Conservation (phyloP, 2,113 vertebrate genomes). For the Entelurus aequoreus region DNA sequence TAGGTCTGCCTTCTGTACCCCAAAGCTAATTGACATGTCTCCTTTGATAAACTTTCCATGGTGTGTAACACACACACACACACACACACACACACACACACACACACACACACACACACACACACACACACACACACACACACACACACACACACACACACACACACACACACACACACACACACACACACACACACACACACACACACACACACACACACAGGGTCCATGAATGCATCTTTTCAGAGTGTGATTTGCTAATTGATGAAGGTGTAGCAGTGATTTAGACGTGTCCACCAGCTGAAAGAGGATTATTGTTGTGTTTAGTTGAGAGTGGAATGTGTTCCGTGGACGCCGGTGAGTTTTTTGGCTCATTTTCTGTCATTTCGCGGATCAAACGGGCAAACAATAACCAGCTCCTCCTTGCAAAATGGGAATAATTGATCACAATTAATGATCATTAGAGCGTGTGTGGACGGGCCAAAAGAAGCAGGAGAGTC, state of each 20-base stretch:
- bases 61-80: conserved; percentile 17
- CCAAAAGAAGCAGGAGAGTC: not conserved
- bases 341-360: not conserved
- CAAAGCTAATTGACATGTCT: conserved; percentile 60
- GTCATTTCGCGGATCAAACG: conserved; percentile 2
- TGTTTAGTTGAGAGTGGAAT: no score
- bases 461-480: not conserved
- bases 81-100: conserved; percentile 6
- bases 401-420: not conserved
- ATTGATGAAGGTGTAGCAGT: not conserved
- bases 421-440: no score
- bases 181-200: conserved; percentile 14
- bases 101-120: conserved; percentile 4
- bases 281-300: not conserved
- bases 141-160: conserved; percentile 6
- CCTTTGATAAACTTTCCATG: conserved; percentile 48
- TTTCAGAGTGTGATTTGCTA: not conserved
- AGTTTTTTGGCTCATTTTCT: not conserved
- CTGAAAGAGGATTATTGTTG: no score
- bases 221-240: not conserved
- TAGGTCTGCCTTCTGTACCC: conserved; percentile 45
- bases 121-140: conserved; percentile 14
- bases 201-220: conserved; percentile 5
- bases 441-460: no score
- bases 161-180: conserved; percentile 13